Base-by-base conservation (phyloP, 2,113 vertebrate genomes). In the Brachyhypopomus occidentalis region DNA sequence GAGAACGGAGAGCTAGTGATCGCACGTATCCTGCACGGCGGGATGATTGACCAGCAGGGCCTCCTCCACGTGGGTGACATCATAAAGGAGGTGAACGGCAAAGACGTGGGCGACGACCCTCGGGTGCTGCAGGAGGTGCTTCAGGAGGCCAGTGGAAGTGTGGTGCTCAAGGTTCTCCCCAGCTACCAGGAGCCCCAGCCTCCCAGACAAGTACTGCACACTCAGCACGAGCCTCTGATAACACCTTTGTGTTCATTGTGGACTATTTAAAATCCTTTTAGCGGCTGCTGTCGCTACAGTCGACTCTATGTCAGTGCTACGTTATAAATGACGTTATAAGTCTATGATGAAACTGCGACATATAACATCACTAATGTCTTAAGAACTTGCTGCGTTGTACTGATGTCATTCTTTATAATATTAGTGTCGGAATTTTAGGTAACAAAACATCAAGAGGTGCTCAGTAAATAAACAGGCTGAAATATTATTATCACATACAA, bases 21-120 rank as follows among this genome's bases (percentile, higher is more conserved):
- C 1, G 96, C 97, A 0, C 95, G 97, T 12, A 98, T 98, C 79
- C 94, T 98, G 63, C 97, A 98, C 1, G 97, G 96, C 1, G 96
- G 97, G 12, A 96, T 97, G 94, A 95, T 98, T 75, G 97, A 97
- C 48, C 97, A 98, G 88, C 97, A 98, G 88, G 96, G 96, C 17
- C 93, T 98, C 75, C 94, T 98, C 71, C 97, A 97, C 0, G 95
- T 96, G 2, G 97, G 97, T 0, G 97, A 98, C 71, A 94, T 98
- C 88, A 98, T 98, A 89, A 96, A 96, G 83, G 97, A 98, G 90
- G 96, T 96, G 83, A 97, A 98, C 0, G 97, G 96, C 30, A 91
- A 94, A 30, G 95, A 95, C 1, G 96, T 98, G 82, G 95, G 95
- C 73, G 94, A 90, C 45, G 96, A 98, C 84, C 94, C 96, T 0